Evolutionary conservation across 2,113 vertebrate genomes (phyloP).

Genomic region (Nipponia nippon): DNA sequence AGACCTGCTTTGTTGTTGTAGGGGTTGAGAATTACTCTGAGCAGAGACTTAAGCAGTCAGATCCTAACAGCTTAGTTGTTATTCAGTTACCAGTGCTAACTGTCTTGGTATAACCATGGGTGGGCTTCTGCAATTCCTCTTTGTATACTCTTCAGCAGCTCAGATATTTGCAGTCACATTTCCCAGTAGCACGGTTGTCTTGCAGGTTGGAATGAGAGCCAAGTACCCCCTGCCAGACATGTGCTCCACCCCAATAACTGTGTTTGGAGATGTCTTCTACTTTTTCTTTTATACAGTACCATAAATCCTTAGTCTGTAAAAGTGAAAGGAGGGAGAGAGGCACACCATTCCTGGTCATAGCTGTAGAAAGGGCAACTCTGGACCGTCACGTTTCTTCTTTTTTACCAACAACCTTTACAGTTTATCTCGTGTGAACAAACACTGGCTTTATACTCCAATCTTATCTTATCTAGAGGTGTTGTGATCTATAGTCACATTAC

Average conservation of each 20-base stretch:
- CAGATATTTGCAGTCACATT: background rate
- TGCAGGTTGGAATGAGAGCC: background rate
- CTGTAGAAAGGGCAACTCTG: background rate
- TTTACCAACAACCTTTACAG: background rate
- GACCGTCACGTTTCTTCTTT: background rate
- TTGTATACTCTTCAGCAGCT: background rate
- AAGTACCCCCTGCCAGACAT: background rate
- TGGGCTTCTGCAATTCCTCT: background rate
- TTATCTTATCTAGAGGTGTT: background rate
- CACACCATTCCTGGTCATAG: background rate
- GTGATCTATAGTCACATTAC: background rate
- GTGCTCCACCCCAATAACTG: background rate
- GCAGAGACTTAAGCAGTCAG: background rate
- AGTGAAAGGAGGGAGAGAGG: background rate
- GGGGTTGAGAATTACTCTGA: background rate
- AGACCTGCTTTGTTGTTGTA: background rate
- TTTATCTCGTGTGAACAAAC: background rate
- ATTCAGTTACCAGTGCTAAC: background rate
- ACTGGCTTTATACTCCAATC: background rate
- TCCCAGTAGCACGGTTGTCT: background rate
- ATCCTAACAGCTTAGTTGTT: background rate
- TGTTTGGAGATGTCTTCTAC: background rate
- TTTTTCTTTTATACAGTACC: background rate
- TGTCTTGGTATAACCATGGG: background rate
- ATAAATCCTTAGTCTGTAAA: background rate